A percentile compares a stretch with the other conserved stretches of the same genome.
phyloP scores from a whole-genome alignment of 2,797 vertebrate species.

The Salmo trutta region DNA sequence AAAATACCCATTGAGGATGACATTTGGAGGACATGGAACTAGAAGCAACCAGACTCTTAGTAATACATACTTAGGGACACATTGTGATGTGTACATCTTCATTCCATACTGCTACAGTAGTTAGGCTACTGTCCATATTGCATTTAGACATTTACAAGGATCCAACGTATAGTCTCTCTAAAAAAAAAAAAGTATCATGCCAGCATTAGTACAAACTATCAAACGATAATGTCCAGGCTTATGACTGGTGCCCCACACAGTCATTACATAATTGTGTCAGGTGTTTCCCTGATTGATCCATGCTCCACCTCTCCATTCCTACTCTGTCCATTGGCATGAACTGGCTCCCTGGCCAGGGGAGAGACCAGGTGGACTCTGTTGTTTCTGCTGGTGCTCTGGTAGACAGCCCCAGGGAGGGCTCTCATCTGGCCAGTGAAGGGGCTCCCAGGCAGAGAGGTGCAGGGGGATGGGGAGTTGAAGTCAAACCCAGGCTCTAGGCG shows the following conservation, averaged over 20 bases:
- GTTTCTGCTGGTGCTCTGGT: not conserved
- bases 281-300: not conserved
- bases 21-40: not conserved
- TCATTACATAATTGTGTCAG: constrained; percentile 8
- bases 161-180: too few relatives aligned
- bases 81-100: not conserved
- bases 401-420: constrained; percentile 29
- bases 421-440: constrained; percentile 33
- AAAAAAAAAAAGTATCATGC: not conserved
- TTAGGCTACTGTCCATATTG: not conserved
- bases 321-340: not conserved
- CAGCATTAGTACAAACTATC: not conserved
- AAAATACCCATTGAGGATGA: not conserved
- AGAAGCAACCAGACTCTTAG: not conserved
- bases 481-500: constrained; percentile 49
- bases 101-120: not conserved
- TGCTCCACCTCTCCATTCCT: not conserved
- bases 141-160: not conserved
- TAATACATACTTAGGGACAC: not conserved
- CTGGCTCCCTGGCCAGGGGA: constrained; percentile 14
- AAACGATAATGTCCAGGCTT: not conserved
- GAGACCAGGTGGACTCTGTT: not conserved
- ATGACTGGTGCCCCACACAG: not conserved
- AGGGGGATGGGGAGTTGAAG: constrained; percentile 41
- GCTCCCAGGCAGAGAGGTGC: constrained; percentile 37